phyloP scores from a whole-genome alignment of 92 coral and sea anemone genomes.

The Virgularia gustaviana region DNA sequence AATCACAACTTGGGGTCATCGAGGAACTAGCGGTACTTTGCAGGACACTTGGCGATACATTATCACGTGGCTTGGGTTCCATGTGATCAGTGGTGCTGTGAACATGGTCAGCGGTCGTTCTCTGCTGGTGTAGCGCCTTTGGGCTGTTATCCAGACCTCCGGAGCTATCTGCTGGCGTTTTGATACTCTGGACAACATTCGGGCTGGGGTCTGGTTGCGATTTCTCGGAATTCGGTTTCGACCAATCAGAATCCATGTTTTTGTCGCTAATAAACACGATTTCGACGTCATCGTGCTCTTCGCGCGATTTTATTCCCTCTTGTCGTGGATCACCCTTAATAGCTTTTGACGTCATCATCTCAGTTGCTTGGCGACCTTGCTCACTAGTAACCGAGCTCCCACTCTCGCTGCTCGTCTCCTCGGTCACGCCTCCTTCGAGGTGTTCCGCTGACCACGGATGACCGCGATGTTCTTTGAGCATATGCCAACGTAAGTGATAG shows the following conservation, averaged over 20 bases:
- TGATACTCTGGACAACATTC: neutral
- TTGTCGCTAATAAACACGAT: conserved; percentile 29
- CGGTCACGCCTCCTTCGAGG: conserved; percentile 2
- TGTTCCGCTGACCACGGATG: conserved; percentile 6
- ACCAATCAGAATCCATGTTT: conserved; percentile 14
- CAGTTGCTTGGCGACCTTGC: neutral
- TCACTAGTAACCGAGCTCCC: conserved; percentile 14
- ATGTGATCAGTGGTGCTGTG: conserved; percentile 24
- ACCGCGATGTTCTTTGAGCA: conserved; percentile 26
- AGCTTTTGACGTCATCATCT: conserved; percentile 3
- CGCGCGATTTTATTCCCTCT: neutral
- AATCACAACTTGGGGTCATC: neutral
- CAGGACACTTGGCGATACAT: neutral
- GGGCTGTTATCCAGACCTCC: neutral
- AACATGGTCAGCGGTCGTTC: neutral
- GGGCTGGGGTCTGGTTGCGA: neutral
- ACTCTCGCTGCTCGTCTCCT: conserved; percentile 35
- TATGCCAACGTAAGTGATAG: conserved; percentile 36
- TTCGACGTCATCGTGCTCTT: neutral
- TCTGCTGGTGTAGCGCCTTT: neutral
- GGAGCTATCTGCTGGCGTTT: conserved; percentile 28
- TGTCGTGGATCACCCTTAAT: neutral
- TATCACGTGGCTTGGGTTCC: neutral
- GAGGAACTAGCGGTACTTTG: neutral
- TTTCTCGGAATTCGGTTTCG: neutral